phyloP scores from a whole-genome alignment of 2,888 invertebrate genomes.

The Tipula helvola region DNA sequence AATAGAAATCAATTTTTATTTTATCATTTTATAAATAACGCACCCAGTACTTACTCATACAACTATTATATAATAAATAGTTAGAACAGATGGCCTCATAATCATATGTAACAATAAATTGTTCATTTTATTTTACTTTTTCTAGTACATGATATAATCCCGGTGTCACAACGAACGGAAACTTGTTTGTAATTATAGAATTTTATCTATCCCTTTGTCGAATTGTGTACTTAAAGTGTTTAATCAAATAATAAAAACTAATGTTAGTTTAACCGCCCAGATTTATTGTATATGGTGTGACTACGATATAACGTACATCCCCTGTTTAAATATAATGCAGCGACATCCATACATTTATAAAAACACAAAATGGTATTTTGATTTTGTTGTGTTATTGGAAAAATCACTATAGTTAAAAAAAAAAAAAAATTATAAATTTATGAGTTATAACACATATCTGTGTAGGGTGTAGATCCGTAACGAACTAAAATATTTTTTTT shows the following conservation, averaged over 20 bases:
- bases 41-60: neutral
- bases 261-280: neutral
- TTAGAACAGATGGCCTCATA: neutral
- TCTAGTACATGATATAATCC: neutral
- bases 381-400: neutral
- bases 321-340: neutral
- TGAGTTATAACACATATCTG: neutral
- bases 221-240: neutral
- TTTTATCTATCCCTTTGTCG: neutral
- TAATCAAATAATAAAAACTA: neutral
- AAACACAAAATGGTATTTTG: neutral
- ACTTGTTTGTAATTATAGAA: neutral
- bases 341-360: neutral
- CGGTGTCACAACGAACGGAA: neutral
- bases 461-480: neutral
- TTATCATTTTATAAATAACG: neutral
- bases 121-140: neutral
- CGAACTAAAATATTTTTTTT: neutral
- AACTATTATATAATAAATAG: neutral
- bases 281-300: neutral
- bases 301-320: neutral
- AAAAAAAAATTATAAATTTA: neutral
- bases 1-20: neutral
- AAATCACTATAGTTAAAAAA: neutral
- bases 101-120: neutral